Evolutionary conservation across 2,113 vertebrate species (phyloP).

Genomic region (Pedionomus torquatus): DNA sequence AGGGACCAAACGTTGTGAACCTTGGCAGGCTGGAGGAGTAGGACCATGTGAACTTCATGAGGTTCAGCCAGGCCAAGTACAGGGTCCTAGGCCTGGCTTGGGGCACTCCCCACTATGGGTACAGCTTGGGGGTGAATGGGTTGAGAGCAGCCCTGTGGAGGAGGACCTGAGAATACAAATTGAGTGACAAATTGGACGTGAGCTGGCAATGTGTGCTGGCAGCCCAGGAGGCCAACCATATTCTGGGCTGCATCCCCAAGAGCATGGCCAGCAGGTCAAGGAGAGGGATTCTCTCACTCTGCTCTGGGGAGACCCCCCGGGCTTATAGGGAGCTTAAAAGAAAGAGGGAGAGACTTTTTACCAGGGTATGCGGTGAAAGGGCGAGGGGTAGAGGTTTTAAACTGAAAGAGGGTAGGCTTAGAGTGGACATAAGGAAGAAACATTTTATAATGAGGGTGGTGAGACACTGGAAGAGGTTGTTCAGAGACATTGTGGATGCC

Average conservation of each 20-base stretch:
- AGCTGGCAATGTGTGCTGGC: accelerated
- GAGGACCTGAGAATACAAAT: neutral
- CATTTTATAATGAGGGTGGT: neutral
- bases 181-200: neutral
- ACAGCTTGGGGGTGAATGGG: neutral
- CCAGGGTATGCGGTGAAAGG: neutral
- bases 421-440: no score
- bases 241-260: neutral
- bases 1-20: neutral
- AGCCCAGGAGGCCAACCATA: neutral
- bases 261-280: neutral
- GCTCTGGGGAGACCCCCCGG: neutral
- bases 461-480: accelerated
- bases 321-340: neutral
- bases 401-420: neutral
- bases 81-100: neutral
- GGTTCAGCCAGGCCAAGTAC: neutral
- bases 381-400: neutral
- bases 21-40: neutral
- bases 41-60: neutral
- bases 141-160: neutral
- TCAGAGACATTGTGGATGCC: neutral
- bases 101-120: accelerated
- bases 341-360: neutral
- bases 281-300: no score